These are phyloP conservation scores for Pecten maximus DNA, from an alignment of 2,888 invertebrate species.

Conservation along the genomic window DNA sequence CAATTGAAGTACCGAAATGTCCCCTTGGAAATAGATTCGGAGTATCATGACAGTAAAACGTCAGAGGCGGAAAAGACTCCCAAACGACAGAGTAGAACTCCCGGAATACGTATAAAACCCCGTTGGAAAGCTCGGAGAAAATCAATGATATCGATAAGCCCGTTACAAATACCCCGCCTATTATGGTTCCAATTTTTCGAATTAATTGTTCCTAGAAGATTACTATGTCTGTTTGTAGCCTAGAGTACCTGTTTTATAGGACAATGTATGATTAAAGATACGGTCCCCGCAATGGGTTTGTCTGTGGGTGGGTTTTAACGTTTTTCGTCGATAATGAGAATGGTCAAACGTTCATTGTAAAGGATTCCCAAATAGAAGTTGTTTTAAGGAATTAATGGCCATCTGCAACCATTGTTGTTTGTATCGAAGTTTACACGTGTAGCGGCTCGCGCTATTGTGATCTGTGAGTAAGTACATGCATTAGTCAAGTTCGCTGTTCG, in stretches of 20 bases:
- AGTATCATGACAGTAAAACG: neutral
- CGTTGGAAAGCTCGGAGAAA: neutral
- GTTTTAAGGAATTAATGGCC: conserved; percentile 28
- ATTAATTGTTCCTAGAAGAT: conserved; percentile 20
- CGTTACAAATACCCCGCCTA: neutral
- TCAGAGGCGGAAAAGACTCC: neutral
- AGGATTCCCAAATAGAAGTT: neutral
- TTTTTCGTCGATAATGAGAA: neutral
- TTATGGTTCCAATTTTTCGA: conserved; percentile 28
- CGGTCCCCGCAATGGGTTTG: neutral
- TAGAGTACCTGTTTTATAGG: conserved; percentile 29
- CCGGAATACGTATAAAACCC: neutral
- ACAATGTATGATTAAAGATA: neutral
- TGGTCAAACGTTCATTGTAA: neutral
- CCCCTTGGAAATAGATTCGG: neutral
- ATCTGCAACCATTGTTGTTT: neutral
- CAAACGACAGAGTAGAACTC: neutral
- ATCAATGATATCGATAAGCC: conserved; percentile 12
- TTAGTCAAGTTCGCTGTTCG: neutral
- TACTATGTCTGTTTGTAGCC: neutral
- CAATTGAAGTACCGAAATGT: neutral
- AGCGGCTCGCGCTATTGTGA: neutral
- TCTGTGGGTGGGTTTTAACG: neutral
- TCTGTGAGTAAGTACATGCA: neutral
- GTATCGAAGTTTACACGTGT: conserved; percentile 20